Evolutionary conservation across 2,797 vertebrate genomes (phyloP).

Genomic region (Cirrhinus molitorella): DNA sequence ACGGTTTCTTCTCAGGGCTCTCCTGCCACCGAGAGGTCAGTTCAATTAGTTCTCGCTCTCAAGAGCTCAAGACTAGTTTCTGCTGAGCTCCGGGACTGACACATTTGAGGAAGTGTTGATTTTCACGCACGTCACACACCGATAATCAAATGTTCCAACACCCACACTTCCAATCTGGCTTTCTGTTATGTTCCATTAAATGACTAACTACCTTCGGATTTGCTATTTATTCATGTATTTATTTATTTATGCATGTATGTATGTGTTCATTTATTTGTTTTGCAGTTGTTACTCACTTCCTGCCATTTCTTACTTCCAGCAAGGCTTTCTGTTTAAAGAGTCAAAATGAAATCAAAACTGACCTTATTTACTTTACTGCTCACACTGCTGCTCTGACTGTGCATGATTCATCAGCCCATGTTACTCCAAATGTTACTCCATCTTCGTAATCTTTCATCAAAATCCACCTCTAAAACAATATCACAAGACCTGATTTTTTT

Average conservation of each 20-base stretch:
- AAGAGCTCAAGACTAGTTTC: slow-evolving; percentile 11
- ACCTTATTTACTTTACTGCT: slow-evolving; percentile 12
- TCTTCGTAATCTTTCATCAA: not conserved
- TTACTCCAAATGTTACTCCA: not conserved
- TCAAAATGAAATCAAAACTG: not conserved
- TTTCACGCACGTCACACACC: slow-evolving; percentile 40
- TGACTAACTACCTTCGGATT: slow-evolving; percentile 27
- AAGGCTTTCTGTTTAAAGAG: not conserved
- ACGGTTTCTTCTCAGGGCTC: not conserved
- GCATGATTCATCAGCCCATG: not conserved
- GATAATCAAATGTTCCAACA: slow-evolving; percentile 43
- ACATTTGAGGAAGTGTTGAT: slow-evolving; percentile 36
- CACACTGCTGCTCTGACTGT: not conserved
- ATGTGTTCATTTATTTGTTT: slow-evolving; percentile 7
- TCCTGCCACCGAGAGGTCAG: slow-evolving; percentile 11
- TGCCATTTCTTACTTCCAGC: not conserved
- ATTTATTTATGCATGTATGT: slow-evolving; percentile 8
- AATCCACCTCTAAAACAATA: not conserved
- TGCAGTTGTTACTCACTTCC: slow-evolving; percentile 15
- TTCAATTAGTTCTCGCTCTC: slow-evolving; percentile 33
- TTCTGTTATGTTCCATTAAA: slow-evolving; percentile 24
- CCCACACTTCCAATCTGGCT: slow-evolving; percentile 47
- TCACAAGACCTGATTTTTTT: not conserved
- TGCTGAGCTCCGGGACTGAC: slow-evolving; percentile 5
- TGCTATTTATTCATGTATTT: slow-evolving; percentile 4